These are phyloP conservation scores for Bembecia ichneumoniformis DNA, from an alignment of 2,888 invertebrate genomes.

Conservation along the genomic window DNA sequence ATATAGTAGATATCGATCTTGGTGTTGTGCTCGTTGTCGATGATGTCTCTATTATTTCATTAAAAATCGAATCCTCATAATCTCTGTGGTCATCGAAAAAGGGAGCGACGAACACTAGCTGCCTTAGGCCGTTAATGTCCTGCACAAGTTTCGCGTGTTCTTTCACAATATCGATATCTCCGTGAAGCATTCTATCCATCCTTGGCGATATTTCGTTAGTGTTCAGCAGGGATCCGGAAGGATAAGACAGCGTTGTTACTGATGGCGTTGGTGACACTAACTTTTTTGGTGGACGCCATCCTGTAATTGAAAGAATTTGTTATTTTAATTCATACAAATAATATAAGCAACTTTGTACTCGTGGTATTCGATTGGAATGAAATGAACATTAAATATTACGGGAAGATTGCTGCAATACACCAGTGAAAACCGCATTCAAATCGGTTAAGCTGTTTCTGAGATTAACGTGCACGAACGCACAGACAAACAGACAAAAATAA, in stretches of 20 bases:
- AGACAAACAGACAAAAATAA: no score
- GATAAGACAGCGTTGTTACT: constrained; percentile 7
- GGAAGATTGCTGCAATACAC: no score
- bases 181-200: constrained; percentile 27
- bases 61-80: constrained; percentile 57
- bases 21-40: constrained; percentile 28
- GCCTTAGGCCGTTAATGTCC: constrained; percentile 56
- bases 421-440: no score
- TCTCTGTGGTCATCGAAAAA: constrained; percentile 42
- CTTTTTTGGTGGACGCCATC: constrained; percentile 13
- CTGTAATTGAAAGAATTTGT: constrained; percentile 12
- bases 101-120: constrained; percentile 46
- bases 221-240: constrained; percentile 14
- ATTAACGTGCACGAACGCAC: no score
- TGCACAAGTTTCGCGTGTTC: constrained; percentile 63
- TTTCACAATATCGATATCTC: constrained; percentile 43
- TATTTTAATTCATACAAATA: no score
- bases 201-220: constrained; percentile 24
- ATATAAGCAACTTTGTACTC: no score
- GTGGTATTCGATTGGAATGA: no score
- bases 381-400: no score
- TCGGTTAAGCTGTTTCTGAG: no score
- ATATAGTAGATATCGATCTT: constrained; percentile 4
- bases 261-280: no score
- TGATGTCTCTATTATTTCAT: constrained; percentile 51